Base-by-base conservation (phyloP, 2,113 vertebrate genomes). In the Laterallus jamaicensis region DNA sequence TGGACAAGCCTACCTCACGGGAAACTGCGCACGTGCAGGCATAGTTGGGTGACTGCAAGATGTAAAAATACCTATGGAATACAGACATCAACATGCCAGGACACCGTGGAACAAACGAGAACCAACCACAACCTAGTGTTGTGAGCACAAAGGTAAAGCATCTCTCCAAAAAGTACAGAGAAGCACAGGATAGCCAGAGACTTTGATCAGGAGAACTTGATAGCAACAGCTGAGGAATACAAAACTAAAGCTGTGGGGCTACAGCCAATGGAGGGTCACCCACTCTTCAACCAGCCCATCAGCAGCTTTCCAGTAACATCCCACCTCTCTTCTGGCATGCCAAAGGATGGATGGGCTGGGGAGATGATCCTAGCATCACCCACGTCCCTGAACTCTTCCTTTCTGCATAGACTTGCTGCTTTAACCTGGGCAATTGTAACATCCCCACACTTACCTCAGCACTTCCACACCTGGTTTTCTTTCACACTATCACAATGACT, bases 311-410 rank as follows among this genome's bases (percentile, higher is more conserved):
- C 47, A 5, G 3, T 4, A 28, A 47, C 64, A 93, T 31, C 64
- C 40, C 49, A n/a, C 50, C 29, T 29, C 42, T 58, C 6, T 39
- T n/a, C 39, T 10, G 4, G 37, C n/a, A n/a, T 7, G 39, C 28
- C 5, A 0, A 44, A 42, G 15, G 15, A 25, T 4, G 15, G 15
- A 25, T 4, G 3, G 54, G 64, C 32, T 0, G 4, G 26, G 8
- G 35, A 59, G 14, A 69, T 26, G 39, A 86, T 24, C 32, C 42
- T 1, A 1, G 22, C 54, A n/a, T 19, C 39, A n/a, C 31, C 44
- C 14, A 1, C 32, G 18, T 35, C 42, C 50, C n/a, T 9, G 9
- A 4, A 13, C 26, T 25, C 18, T 42, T 24, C 9, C 16, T 20
- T 67, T 15, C 83, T 22, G 5, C 54, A 14, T 3, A 9, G 49